These are phyloP conservation scores for Heteromurus nitidus DNA, from an alignment of 2,888 invertebrate species.

Conservation along the genomic window DNA sequence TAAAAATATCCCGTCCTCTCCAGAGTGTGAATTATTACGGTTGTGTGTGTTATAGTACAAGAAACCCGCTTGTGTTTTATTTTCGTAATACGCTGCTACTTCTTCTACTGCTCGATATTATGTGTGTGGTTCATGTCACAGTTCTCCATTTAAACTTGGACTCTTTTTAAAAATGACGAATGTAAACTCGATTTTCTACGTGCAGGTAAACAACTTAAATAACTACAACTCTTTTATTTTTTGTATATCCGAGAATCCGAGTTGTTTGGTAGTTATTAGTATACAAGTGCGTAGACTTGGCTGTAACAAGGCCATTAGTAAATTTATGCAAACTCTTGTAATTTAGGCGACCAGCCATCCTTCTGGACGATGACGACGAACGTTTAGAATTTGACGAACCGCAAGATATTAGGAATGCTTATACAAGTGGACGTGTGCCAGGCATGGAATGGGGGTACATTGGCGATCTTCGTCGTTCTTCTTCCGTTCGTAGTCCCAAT, in stretches of 20 bases:
- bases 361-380: conserved; percentile 55
- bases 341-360: conserved; percentile 26
- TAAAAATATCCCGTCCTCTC: conserved; percentile 38
- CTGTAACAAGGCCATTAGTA: too few species aligned
- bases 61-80: conserved; percentile 16
- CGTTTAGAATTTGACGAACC: conserved; percentile 56
- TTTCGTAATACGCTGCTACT: conserved; percentile 43
- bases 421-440: conserved; percentile 50
- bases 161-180: not conserved
- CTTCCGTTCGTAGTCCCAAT: conserved; percentile 31
- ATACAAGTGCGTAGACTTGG: too few species aligned
- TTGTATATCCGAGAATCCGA: too few species aligned
- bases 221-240: not conserved
- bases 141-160: conserved; percentile 7
- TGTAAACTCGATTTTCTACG: conserved; percentile 8
- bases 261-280: too few species aligned
- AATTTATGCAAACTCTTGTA: too few species aligned
- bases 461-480: conserved; percentile 45
- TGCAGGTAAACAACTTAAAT: conserved; percentile 1
- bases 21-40: conserved; percentile 17
- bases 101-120: conserved; percentile 11
- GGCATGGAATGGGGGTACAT: conserved; percentile 54
- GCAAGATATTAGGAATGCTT: conserved; percentile 53
- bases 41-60: conserved; percentile 28
- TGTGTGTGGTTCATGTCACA: conserved; percentile 16